Evolutionary conservation across 2,113 vertebrate genomes (phyloP), one percentile per base, ranked within the genome.

Genomic region (Mormoops blainvillei): DNA sequence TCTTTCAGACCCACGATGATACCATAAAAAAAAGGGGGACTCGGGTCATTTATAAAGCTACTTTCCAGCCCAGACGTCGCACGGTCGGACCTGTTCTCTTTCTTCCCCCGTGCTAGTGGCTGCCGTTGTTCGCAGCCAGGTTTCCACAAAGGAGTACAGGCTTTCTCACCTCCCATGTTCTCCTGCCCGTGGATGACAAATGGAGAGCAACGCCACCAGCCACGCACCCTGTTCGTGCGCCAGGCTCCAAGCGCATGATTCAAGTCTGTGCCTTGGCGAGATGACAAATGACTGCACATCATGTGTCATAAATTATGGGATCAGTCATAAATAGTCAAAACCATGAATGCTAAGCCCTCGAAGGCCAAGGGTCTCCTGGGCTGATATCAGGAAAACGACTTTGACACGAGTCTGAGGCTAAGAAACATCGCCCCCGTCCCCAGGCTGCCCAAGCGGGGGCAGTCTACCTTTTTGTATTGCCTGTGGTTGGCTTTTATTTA

Each of bases 181-280:
- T 52, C 54, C 26, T 87, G 95, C 41, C 41, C 43, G 15, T 2
- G 13, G 81, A 12, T 50, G 78, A 92, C 50, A 36, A 38, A 56
- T 16, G 52, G 87, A 86, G 84, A 89, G 31, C 73, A 84, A 95
- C 89, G 91, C 9, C 45, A 74, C 22, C 12, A 67, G 67, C 77
- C 83, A 28, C 1, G 19, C 43, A 11, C 28, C 38, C 78, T 67
- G 58, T 65, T 31, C 7, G 0, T 24, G n/a, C 4, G 4, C 45
- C 7, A 8, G 36, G 84, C 63, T 87, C 78, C 12, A 63, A 58
- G 90, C 26, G 2, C 18, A 3, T 38, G 67, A 92, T 33, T 85
- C 86, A 78, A 65, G 81, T 67, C 22, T 20, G 36, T 63, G 33
- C 61, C 70, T 63, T 74, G 45, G 77, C 80, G 52, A 54, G 41